Conservation (phyloP, 1,140 invertebrate genomes). For the Saxidomus purpurata region DNA sequence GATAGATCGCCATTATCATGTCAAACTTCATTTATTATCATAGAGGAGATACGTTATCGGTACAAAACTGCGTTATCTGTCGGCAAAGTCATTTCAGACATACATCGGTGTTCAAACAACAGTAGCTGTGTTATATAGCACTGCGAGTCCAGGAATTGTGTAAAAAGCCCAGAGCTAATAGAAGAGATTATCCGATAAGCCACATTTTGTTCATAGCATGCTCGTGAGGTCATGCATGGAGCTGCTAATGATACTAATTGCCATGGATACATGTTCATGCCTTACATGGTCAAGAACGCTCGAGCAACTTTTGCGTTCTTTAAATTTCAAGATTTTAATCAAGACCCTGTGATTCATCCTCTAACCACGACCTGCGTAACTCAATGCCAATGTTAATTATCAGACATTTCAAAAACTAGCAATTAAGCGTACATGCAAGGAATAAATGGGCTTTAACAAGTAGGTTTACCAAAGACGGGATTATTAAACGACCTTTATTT, state of each 20-base stretch:
- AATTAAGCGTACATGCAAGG: too few species aligned
- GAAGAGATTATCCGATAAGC: background rate
- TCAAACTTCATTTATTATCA: constrained; percentile 46
- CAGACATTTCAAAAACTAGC: too few species aligned
- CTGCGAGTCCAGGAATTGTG: background rate
- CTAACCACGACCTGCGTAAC: background rate
- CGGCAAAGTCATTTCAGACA: background rate
- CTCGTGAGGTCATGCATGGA: constrained; percentile 4
- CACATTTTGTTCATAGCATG: constrained; percentile 12
- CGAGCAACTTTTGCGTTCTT: background rate
- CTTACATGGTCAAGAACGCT: background rate
- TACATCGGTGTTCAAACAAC: background rate
- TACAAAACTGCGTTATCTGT: constrained; percentile 7
- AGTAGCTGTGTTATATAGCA: background rate
- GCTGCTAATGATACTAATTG: constrained; percentile 18
- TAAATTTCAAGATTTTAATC: background rate
- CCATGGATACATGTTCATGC: background rate
- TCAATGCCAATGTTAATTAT: background rate
- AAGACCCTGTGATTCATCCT: background rate
- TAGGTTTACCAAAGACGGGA: too few species aligned
- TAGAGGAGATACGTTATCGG: background rate
- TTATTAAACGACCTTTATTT: too few species aligned
- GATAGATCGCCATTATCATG: constrained; percentile 52
- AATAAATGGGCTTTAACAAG: too few species aligned
- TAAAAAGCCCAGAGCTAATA: background rate